phyloP scores from a whole-genome alignment of 53 echinoderm and acorn worm species.

The Henricia sp. region DNA sequence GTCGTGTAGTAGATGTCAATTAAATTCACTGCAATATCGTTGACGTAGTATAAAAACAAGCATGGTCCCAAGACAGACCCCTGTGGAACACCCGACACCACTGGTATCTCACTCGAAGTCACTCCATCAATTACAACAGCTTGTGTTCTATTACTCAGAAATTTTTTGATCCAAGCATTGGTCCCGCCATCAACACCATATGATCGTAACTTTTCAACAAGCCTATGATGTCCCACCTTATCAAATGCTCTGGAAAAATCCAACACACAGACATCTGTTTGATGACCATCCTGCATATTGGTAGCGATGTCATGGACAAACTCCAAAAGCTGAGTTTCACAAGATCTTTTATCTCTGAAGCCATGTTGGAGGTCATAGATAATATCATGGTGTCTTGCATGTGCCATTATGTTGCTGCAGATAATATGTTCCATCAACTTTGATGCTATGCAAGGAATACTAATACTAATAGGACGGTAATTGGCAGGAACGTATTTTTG shows the following conservation, averaged over 20 bases:
- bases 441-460: background rate
- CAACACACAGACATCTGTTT: conserved; percentile 10
- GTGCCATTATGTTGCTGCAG: background rate
- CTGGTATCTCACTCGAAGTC: background rate
- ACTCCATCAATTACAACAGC: conserved; percentile 9
- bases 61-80: conserved; percentile 31
- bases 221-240: conserved; percentile 25
- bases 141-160: conserved; percentile 5
- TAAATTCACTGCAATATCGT: conserved; percentile 1
- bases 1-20: background rate
- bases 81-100: conserved; percentile 52
- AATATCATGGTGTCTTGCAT: background rate
- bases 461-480: background rate
- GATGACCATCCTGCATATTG: conserved; percentile 1
- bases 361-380: conserved; percentile 16
- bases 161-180: conserved; percentile 21
- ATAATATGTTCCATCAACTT: background rate
- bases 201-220: background rate
- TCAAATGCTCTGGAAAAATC: conserved; percentile 54
- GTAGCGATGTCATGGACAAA: background rate
- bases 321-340: conserved; percentile 14
- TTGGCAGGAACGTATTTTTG: conserved; percentile 1
- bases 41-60: conserved; percentile 28
- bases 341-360: conserved; percentile 13
- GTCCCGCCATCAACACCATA: conserved; percentile 3